phyloP scores from a whole-genome alignment of 2,113 vertebrate species.

The Pelmatolapia mariae region DNA sequence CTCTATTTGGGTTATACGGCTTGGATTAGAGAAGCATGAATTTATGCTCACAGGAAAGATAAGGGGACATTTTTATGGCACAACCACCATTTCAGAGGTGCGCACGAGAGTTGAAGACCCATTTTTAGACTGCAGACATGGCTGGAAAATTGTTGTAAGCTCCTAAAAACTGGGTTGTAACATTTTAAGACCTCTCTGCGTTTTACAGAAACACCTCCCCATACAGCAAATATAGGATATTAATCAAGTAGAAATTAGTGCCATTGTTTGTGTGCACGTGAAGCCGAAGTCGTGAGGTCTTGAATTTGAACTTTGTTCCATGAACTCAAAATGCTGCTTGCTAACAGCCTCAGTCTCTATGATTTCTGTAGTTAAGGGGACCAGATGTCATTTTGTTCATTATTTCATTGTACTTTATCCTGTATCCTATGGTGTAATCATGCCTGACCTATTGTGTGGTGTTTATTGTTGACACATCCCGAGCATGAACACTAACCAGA shows the following conservation, averaged over 20 bases:
- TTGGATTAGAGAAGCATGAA: conserved; percentile 43
- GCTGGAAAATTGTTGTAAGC: conserved; percentile 64
- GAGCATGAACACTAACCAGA: background rate
- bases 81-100: conserved; percentile 35
- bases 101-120: background rate
- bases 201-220: conserved; percentile 51
- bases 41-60: conserved; percentile 66
- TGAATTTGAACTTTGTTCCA: background rate
- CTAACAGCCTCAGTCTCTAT: background rate
- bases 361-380: background rate
- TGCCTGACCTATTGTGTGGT: background rate
- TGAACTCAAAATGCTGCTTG: background rate
- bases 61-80: conserved; percentile 66
- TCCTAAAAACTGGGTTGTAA: conserved; percentile 54
- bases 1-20: conserved; percentile 23
- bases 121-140: conserved; percentile 53
- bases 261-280: background rate
- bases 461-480: background rate
- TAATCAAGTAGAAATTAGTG: conserved; percentile 46
- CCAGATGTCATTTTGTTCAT: background rate
- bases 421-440: background rate
- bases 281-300: background rate
- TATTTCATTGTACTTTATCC: background rate
- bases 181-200: conserved; percentile 53
- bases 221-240: conserved; percentile 29